A percentile compares a stretch with the other conserved stretches of the same genome.
Conservation (phyloP, 2,797 vertebrate genomes). For the Microtus obscurus region DNA sequence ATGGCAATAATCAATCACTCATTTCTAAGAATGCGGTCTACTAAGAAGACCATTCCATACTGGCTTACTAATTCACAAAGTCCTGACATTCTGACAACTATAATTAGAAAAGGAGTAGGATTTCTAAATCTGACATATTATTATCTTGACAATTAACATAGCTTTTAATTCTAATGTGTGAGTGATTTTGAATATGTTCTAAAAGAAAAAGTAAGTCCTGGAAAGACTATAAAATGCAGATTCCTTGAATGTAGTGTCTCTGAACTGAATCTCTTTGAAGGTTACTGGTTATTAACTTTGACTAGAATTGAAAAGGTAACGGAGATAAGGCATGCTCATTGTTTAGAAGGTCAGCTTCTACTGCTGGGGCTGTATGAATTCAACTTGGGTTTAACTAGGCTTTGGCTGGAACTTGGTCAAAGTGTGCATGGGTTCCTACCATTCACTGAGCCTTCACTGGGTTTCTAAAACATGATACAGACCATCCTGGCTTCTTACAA, state of each 20-base stretch:
- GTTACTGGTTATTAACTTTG: neutral
- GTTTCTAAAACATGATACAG: neutral
- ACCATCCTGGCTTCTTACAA: neutral
- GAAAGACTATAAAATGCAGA: conserved; percentile 34
- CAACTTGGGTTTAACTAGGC: neutral
- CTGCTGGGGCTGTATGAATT: neutral
- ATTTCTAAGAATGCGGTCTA: conserved; percentile 71
- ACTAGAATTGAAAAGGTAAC: neutral
- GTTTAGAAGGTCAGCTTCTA: neutral
- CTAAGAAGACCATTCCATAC: conserved; percentile 65
- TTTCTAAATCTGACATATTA: conserved; percentile 77
- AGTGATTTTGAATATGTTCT: conserved; percentile 62
- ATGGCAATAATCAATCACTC: conserved; percentile 79
- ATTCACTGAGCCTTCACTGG: neutral
- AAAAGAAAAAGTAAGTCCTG: conserved; percentile 49
- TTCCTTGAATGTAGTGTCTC: neutral
- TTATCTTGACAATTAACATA: conserved; percentile 79
- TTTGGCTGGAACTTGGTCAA: neutral
- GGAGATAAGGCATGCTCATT: neutral
- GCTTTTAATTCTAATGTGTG: conserved; percentile 74
- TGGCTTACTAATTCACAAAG: conserved; percentile 71
- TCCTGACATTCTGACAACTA: conserved; percentile 52
- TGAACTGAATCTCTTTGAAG: neutral
- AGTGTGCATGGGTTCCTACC: neutral
- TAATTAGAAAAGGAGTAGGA: conserved; percentile 63